Evolutionary conservation across 2,888 invertebrate species (phyloP).

Genomic region (Agrochola litura): DNA sequence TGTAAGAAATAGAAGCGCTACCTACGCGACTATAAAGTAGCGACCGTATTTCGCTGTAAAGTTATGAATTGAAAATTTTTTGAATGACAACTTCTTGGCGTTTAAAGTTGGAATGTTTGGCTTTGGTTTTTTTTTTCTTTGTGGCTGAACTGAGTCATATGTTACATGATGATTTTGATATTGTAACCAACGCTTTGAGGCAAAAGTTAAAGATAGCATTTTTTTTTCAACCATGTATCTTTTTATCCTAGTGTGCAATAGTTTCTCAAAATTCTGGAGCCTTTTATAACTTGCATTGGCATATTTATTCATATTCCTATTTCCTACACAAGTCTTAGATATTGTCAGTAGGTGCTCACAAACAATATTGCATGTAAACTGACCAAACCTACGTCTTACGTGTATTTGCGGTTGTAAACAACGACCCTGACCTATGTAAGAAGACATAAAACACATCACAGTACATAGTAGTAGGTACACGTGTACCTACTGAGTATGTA

Average conservation of each 20-base stretch:
- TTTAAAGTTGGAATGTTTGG: slow-evolving; percentile 18
- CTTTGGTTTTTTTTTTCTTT: background rate
- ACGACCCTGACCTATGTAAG: slow-evolving; percentile 65
- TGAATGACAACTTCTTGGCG: slow-evolving; percentile 31
- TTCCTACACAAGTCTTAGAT: background rate
- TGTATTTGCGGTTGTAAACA: slow-evolving; percentile 53
- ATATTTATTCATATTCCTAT: slow-evolving; percentile 8
- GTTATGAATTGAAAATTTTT: slow-evolving; percentile 40
- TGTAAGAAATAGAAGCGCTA: slow-evolving; percentile 75
- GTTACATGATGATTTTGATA: background rate
- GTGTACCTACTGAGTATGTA: slow-evolving; percentile 7
- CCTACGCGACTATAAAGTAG: slow-evolving; percentile 27
- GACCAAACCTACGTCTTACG: slow-evolving; percentile 42
- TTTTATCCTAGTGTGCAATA: background rate
- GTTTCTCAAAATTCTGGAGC: background rate
- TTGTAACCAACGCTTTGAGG: background rate
- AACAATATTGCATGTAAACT: slow-evolving; percentile 52
- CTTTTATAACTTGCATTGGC: background rate
- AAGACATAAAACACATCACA: slow-evolving; percentile 61
- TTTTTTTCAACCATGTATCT: background rate
- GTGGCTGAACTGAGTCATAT: background rate
- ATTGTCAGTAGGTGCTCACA: background rate
- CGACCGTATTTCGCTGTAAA: slow-evolving; percentile 25
- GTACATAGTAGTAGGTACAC: slow-evolving; percentile 37
- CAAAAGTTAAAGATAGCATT: background rate